A percentile compares a stretch with the other conserved stretches of the same genome.
Evolutionary conservation across 2,888 invertebrate genomes (phyloP).

Genomic region (Pandemis cinnamomeana): DNA sequence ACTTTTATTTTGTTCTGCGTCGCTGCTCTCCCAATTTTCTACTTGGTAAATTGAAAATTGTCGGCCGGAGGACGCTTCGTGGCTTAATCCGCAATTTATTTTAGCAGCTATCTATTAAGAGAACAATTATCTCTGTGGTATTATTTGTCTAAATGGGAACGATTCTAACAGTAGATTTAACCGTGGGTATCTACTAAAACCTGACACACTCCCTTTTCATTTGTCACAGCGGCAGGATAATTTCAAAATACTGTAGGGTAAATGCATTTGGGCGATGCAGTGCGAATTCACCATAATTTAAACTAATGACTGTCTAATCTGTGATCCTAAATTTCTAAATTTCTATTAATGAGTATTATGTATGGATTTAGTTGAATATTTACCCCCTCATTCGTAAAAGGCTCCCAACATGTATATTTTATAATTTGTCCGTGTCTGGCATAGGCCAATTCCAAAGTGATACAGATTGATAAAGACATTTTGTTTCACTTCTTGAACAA

Average conservation of each 20-base stretch:
- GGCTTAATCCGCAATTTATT: conserved; percentile 54
- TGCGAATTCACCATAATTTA: no score
- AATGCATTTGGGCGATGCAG: no score
- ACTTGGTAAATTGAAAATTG: conserved; percentile 53
- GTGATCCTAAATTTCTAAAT: no score
- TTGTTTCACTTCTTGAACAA: no score
- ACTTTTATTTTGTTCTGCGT: conserved; percentile 54
- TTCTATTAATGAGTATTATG: no score
- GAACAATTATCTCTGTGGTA: conserved; percentile 36
- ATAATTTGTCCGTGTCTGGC: no score
- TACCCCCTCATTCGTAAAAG: no score
- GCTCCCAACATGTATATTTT: no score
- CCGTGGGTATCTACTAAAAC: conserved; percentile 2
- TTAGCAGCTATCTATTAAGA: conserved; percentile 41
- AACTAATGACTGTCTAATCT: no score
- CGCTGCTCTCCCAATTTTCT: conserved; percentile 54
- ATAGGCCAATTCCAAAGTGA: no score
- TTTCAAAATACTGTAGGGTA: no score
- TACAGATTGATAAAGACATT: no score
- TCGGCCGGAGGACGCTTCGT: conserved; percentile 46
- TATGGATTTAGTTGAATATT: background rate
- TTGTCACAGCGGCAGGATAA: background rate
- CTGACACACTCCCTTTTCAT: background rate
- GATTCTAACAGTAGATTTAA: conserved; percentile 22
- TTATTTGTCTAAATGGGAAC: conserved; percentile 39